Conservation (phyloP, 2,797 vertebrate genomes). For the Scyliorhinus canicula region DNA sequence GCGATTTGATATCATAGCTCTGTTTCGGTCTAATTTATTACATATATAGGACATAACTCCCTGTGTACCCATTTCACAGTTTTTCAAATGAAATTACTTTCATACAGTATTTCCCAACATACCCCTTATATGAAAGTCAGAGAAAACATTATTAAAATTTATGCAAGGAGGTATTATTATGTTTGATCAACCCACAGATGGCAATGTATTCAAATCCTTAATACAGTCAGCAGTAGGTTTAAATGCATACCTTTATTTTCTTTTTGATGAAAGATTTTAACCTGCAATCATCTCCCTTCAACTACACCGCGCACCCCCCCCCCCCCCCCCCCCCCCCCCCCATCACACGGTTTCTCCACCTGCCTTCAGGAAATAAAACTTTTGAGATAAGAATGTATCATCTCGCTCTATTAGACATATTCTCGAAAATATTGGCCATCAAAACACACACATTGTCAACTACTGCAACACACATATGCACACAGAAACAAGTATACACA, state of each 20-base stretch:
- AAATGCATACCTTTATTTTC: conserved; percentile 27
- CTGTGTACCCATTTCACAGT: conserved; percentile 35
- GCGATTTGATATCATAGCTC: conserved; percentile 32
- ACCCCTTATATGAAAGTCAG: conserved; percentile 37
- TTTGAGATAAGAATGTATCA: conserved; percentile 34
- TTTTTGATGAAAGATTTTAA: not conserved
- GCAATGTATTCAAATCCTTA: conserved; percentile 34
- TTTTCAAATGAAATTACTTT: conserved; percentile 39
- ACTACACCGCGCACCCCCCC: not conserved
- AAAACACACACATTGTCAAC: not conserved
- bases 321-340: too few species aligned
- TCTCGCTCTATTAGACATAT: not conserved
- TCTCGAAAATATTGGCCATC: not conserved
- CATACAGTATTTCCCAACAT: conserved; percentile 35
- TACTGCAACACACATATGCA: not conserved
- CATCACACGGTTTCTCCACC: not conserved
- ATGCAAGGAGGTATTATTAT: conserved; percentile 38
- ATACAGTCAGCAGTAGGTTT: conserved; percentile 28
- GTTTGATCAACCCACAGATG: conserved; percentile 37
- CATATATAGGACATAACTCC: conserved; percentile 37
- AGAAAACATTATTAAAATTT: conserved; percentile 38
- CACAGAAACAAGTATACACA: not conserved
- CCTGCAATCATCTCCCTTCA: not conserved
- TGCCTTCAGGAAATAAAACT: conserved; percentile 48
- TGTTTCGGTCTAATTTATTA: conserved; percentile 38